Evolutionary conservation across 2,888 invertebrate species (phyloP).

Genomic region (Oligia strigilis): DNA sequence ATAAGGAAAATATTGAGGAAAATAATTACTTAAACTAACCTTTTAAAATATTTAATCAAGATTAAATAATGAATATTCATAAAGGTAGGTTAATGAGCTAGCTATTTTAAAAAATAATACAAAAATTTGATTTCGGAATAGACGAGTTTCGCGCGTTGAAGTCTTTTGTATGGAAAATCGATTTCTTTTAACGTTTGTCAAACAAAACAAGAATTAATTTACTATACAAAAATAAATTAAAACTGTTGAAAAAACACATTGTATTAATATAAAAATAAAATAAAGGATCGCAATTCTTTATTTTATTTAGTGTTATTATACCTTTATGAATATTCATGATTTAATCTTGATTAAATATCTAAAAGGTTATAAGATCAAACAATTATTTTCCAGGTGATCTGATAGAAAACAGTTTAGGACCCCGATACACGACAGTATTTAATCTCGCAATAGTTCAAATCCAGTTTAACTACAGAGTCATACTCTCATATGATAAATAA

Average conservation of each 20-base stretch:
- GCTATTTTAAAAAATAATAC: background rate
- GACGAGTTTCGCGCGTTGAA: constrained; percentile 25
- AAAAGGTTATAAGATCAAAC: no score
- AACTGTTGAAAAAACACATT: no score
- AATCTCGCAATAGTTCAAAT: background rate
- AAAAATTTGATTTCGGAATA: background rate
- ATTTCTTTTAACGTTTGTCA: background rate
- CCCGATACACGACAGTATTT: background rate
- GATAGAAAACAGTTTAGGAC: background rate
- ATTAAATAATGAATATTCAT: background rate
- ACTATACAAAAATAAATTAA: background rate
- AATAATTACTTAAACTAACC: background rate
- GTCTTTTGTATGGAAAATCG: constrained; percentile 34
- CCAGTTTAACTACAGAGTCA: no score
- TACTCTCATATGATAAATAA: background rate
- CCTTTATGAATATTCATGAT: background rate
- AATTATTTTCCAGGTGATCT: background rate
- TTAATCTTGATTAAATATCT: background rate
- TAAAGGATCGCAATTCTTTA: background rate
- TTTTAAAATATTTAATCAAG: background rate
- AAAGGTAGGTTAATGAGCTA: background rate
- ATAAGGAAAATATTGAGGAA: constrained; percentile 24
- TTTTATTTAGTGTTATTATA: no score
- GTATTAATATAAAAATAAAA: background rate
- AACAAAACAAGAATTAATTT: background rate